These are phyloP conservation scores for Drosophila conformis DNA, from an alignment of 2,888 invertebrate species.

Conservation along the genomic window DNA sequence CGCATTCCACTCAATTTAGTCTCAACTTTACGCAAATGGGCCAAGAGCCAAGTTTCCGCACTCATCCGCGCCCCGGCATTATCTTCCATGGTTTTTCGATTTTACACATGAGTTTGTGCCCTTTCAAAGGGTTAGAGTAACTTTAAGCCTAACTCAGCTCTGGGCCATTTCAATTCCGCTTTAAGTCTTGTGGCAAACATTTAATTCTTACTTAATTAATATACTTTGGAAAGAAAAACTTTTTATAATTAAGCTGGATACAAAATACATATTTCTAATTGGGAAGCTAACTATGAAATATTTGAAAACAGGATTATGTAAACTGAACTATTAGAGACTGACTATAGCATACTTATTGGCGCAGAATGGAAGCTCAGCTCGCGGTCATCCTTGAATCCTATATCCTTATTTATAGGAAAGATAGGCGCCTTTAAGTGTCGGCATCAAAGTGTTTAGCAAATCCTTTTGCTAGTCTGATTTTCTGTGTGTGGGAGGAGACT, in stretches of 20 bases:
- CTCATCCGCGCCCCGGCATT: not conserved
- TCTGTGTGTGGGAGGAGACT: constrained; percentile 1
- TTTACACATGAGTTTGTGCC: constrained; percentile 26
- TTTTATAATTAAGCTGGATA: not conserved
- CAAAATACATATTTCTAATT: not conserved
- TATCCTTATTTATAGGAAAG: not conserved
- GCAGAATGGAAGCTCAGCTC: not conserved
- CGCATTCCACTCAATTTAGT: constrained; percentile 72
- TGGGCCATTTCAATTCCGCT: not conserved
- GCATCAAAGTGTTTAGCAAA: constrained; percentile 2
- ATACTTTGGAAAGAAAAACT: not conserved
- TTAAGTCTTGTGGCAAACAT: not conserved
- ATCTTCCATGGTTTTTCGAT: constrained; percentile 9
- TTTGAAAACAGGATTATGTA: not conserved
- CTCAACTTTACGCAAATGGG: constrained; percentile 53
- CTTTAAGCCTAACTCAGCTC: not conserved
- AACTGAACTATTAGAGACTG: not conserved
- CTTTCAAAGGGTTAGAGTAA: constrained; percentile 26
- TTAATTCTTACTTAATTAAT: not conserved
- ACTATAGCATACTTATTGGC: not conserved
- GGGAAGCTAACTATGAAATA: not conserved
- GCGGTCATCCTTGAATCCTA: not conserved
- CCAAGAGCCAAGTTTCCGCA: constrained; percentile 28
- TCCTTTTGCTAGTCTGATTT: not conserved
- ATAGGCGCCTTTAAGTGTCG: constrained; percentile 14